These are phyloP conservation scores for Cnemophilus loriae DNA, from an alignment of 2,113 vertebrate genomes.

Conservation along the genomic window DNA sequence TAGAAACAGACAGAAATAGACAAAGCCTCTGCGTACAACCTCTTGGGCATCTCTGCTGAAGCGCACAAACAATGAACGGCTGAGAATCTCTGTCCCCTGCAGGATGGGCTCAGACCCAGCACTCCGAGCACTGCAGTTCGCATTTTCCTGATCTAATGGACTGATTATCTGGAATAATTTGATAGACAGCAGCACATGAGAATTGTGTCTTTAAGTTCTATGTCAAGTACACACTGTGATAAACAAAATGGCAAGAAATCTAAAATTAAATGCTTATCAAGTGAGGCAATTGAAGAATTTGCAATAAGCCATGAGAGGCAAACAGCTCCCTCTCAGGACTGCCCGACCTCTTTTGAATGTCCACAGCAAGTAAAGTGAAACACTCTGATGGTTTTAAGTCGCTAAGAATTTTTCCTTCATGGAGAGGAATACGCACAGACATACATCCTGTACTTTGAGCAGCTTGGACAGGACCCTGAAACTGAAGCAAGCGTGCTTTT, in stretches of 20 bases:
- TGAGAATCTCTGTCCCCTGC: neutral
- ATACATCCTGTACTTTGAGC: neutral
- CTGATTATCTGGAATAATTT: neutral
- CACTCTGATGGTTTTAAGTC: neutral
- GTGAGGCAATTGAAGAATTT: neutral
- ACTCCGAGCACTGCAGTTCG: neutral
- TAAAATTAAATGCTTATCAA: neutral
- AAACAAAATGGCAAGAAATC: conserved; percentile 1
- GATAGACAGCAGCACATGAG: neutral
- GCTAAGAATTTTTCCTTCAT: neutral
- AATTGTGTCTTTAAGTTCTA: neutral
- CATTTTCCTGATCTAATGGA: neutral
- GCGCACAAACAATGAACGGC: neutral
- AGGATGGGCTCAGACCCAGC: neutral
- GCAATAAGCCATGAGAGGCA: neutral
- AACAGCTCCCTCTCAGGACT: neutral
- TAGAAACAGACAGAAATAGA: neutral
- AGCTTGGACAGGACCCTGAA: neutral
- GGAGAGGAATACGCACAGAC: neutral
- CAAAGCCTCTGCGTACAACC: neutral
- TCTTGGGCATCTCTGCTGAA: neutral
- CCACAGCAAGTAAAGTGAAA: neutral
- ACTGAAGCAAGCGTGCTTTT: neutral
- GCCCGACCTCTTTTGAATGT: neutral
- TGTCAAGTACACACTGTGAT: neutral